Conservation (phyloP, 2,113 vertebrate species). For the Stigmatopora argus region DNA sequence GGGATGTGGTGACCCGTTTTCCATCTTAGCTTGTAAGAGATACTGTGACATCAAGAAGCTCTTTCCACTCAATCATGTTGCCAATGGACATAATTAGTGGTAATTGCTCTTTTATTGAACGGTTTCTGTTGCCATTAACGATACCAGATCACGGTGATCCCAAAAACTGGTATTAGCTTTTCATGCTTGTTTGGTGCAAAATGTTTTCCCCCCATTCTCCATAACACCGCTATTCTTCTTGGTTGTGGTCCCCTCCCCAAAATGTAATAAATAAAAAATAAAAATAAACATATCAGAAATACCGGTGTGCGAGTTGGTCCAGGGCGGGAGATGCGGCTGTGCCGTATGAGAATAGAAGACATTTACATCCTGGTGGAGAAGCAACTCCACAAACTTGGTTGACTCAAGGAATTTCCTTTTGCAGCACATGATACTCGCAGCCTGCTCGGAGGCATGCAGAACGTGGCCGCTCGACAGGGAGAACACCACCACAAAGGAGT, state of each 20-base stretch:
- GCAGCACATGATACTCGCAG: slow-evolving; percentile 75
- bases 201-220: background rate
- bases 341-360: slow-evolving; percentile 81
- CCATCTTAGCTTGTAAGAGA: no score
- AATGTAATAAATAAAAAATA: background rate
- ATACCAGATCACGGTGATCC: background rate
- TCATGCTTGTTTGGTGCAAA: background rate
- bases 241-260: no score
- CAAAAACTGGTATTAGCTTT: background rate
- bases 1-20: no score
- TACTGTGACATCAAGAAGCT: no score
- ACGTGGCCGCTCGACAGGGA: slow-evolving; percentile 79
- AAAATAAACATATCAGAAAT: background rate
- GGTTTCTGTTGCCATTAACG: background rate
- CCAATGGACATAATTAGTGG: no score
- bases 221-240: no score
- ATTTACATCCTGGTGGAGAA: slow-evolving; percentile 82
- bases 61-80: no score
- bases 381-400: slow-evolving; percentile 79
- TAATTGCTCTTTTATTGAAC: no score
- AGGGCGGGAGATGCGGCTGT: slow-evolving; percentile 77
- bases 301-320: slow-evolving; percentile 71
- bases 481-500: slow-evolving; percentile 81
- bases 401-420: slow-evolving; percentile 78
- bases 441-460: slow-evolving; percentile 81